Percentiles rank a stretch among this genome's conserved stretches.
phyloP scores from a whole-genome alignment of 64 coral and sea anemone genomes.

The Dendronephthya gigantea region DNA sequence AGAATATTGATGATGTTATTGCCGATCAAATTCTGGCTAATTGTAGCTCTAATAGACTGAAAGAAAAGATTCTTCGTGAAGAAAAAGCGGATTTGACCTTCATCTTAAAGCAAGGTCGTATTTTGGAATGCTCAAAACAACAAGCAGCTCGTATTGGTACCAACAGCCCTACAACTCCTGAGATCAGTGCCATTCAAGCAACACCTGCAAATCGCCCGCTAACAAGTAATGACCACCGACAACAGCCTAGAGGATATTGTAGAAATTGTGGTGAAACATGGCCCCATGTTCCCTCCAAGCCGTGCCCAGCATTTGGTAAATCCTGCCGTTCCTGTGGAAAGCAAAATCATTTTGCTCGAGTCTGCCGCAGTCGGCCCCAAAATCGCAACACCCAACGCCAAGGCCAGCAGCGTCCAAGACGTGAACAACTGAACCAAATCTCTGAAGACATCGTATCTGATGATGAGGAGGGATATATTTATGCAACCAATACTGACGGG shows the following conservation, averaged over 20 bases:
- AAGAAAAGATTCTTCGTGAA: conserved; percentile 35
- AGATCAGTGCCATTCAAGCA: neutral
- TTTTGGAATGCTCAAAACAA: neutral
- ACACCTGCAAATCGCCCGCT: no score
- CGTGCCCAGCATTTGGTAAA: neutral
- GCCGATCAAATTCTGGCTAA: conserved; percentile 35
- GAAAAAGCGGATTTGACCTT: conserved; percentile 12
- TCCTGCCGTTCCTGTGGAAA: neutral
- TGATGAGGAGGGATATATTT: neutral
- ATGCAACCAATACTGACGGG: neutral
- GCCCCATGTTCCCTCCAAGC: neutral
- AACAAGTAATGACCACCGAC: no score
- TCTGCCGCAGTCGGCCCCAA: neutral
- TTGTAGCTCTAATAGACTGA: conserved; percentile 8
- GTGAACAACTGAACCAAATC: neutral
- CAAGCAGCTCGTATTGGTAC: neutral
- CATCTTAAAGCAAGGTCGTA: neutral
- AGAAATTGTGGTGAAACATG: neutral
- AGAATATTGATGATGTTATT: conserved; percentile 9
- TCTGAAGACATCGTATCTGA: no score
- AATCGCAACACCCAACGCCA: neutral
- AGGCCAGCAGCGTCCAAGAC: neutral
- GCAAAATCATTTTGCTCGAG: neutral
- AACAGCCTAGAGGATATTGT: neutral
- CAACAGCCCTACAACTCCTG: neutral